Evolutionary conservation across 2,113 vertebrate genomes (phyloP), one percentile per base, ranked within the genome.

Genomic region (Cnemophilus loriae): DNA sequence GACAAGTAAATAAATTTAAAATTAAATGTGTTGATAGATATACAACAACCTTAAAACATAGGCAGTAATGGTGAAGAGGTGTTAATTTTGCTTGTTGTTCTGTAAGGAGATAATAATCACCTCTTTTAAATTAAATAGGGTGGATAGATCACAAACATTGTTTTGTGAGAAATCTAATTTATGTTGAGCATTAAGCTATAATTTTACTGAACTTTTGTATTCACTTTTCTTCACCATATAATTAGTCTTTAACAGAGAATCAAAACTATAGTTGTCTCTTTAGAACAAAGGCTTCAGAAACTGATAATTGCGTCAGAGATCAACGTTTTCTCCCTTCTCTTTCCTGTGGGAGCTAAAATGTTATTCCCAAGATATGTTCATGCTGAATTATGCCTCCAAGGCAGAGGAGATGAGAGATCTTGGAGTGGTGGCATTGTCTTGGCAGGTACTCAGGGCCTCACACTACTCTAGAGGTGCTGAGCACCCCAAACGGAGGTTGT

Each of bases 121-220:
- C 82, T 97, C 44, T 87, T 95, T 65, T 70, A 95, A 91, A 96
- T 94, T 96, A 96, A 96, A 90, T 14, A 81, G 41, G 9, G 20
- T 91, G 52, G 73, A 46, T 89, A 91, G 76, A 93, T 95, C 88
- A 92, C 95, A 81, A 73, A 83, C 80, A 81, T 89, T 93, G 90
- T 79, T 95, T 98, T 95, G 33, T 91, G 76, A 60, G 90, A 97
- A 96, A 97, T 94, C 83, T 97, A 96, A 96, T 97, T 96, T 97
- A 91, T 14, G 55, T 96, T 93, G 73, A 96, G 92, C 96, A 96
- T 95, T 97, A 92, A 96, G 41, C 89, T 97, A 37, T 96, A 97
- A 97, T 97, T 97, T 96, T 81, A 92, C 76, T 97, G 92, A 86
- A 92, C 95, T 97, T 97, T 69, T 85, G 37, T 52, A 63, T 97